phyloP scores from a whole-genome alignment of 2,113 vertebrate species.

The Pygathrix nemaeus region DNA sequence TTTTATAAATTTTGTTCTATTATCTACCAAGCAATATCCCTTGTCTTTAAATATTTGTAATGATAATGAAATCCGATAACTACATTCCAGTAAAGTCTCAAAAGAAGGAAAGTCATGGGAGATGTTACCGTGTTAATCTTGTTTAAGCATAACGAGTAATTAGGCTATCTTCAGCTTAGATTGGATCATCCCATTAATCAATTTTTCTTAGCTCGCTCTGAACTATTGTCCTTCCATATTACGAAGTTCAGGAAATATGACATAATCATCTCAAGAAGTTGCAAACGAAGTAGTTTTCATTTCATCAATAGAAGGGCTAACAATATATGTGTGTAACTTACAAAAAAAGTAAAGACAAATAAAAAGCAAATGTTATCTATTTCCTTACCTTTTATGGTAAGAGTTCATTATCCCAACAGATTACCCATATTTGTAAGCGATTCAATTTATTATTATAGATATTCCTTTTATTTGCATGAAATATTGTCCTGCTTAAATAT shows the following conservation, averaged over 20 bases:
- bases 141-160: constrained; percentile 1
- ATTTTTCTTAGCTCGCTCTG: neutral
- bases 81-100: neutral
- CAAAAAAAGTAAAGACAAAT: neutral
- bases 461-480: neutral
- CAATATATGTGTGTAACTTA: neutral
- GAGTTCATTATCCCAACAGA: neutral
- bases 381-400: neutral
- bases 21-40: neutral
- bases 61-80: neutral
- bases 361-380: neutral
- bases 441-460: neutral
- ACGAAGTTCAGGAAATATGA: neutral
- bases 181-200: neutral
- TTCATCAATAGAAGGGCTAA: neutral
- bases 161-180: neutral
- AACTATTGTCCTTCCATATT: neutral
- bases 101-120: neutral
- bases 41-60: neutral
- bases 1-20: neutral
- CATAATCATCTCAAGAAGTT: neutral
- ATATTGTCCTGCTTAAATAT: neutral
- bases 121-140: neutral
- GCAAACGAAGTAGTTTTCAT: neutral
- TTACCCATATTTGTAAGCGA: neutral